A percentile compares a stretch with the other conserved stretches of the same genome.
Conservation (phyloP, 2,888 invertebrate species). For the Coenonympha arcania region DNA sequence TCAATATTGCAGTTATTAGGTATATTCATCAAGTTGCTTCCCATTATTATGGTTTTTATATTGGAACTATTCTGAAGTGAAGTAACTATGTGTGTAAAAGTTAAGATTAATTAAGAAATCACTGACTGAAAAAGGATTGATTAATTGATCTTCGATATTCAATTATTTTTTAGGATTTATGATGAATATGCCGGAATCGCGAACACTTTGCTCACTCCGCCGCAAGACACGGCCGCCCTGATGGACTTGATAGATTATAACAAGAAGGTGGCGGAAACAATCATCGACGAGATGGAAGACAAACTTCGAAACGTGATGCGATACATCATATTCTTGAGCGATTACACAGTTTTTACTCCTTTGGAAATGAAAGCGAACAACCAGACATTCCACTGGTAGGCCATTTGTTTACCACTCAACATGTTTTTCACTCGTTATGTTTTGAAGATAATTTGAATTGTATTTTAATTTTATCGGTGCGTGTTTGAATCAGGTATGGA, state of each 20-base stretch:
- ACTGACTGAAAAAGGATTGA: no score
- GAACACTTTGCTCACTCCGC: conserved; percentile 83
- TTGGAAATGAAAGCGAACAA: conserved; percentile 92
- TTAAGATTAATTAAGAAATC: no score
- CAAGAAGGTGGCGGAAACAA: conserved; percentile 79
- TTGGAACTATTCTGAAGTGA: no score
- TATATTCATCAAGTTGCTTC: no score
- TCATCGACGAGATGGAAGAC: conserved; percentile 83
- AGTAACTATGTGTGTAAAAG: no score
- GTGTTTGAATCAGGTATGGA: conserved; percentile 72
- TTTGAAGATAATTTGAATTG: not conserved
- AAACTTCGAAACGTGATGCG: conserved; percentile 78
- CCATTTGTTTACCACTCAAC: no score
- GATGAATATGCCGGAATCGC: conserved; percentile 88
- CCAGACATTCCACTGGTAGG: conserved; percentile 86
- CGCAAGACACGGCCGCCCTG: conserved; percentile 87
- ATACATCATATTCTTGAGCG: conserved; percentile 87
- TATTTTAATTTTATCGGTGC: conserved; percentile 4
- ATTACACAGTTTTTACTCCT: conserved; percentile 85
- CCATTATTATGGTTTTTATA: no score
- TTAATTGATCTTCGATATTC: no score
- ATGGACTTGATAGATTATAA: conserved; percentile 88
- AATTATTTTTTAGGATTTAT: conserved; percentile 77
- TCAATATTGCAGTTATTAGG: no score
- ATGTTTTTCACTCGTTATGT: no score